Conservation (phyloP, 2,888 invertebrate species). For the Spilarctia lutea region DNA sequence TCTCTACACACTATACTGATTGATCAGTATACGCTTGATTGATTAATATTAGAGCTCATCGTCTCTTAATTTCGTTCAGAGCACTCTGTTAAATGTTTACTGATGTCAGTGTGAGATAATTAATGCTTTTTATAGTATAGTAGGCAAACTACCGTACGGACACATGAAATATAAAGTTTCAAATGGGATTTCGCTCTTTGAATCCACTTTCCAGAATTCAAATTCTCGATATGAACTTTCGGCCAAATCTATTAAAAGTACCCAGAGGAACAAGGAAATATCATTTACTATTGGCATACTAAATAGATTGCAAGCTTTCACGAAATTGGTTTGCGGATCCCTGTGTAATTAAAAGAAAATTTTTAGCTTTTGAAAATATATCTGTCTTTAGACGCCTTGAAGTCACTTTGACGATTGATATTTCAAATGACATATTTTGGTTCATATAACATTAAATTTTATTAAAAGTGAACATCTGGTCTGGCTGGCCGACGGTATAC, state of each 20-base stretch:
- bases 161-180: too few relatives aligned
- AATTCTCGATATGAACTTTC: not conserved
- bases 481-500: too few relatives aligned
- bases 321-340: not conserved
- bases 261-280: not conserved
- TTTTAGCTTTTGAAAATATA: not conserved
- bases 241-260: not conserved
- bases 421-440: too few relatives aligned
- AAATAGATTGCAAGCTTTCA: not conserved
- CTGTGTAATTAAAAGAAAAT: conserved; percentile 4
- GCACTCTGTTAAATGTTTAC: not conserved
- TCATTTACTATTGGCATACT: not conserved
- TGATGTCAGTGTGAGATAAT: conserved; percentile 2
- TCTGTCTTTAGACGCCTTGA: too few relatives aligned
- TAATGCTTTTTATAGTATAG: not conserved
- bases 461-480: too few relatives aligned
- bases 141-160: not conserved
- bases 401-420: too few relatives aligned
- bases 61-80: not conserved
- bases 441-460: too few relatives aligned
- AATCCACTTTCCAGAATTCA: not conserved
- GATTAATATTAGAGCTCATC: conserved; percentile 2
- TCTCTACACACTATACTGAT: not conserved
- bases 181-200: too few relatives aligned
- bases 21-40: conserved; percentile 6